Evolutionary conservation across 2,797 vertebrate species (phyloP).

Genomic region (Chanos chanos): DNA sequence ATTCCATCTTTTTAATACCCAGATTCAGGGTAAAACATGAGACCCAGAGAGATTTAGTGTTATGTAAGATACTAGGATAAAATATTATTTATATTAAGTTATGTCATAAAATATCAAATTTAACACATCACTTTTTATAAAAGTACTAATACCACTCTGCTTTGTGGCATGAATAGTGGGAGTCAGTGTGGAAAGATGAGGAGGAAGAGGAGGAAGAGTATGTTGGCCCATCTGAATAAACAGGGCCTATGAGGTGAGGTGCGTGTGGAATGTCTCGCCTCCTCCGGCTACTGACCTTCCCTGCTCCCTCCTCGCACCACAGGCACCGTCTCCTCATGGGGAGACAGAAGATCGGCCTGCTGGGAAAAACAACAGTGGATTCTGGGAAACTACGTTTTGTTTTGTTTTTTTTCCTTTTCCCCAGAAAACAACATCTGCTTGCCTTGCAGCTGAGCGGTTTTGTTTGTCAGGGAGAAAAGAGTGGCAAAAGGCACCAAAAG

Average conservation of each 20-base stretch:
- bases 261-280: constrained; percentile 26
- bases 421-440: constrained; percentile 41
- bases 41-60: too few relatives aligned
- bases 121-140: too few relatives aligned
- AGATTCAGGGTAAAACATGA: too few relatives aligned
- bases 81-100: too few relatives aligned
- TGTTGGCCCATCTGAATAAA: constrained; percentile 43
- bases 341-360: constrained; percentile 42
- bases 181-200: neutral
- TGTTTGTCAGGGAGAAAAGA: constrained; percentile 21
- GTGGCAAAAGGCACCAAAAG: constrained; percentile 2
- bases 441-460: constrained; percentile 30
- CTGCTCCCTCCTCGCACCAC: constrained; percentile 17
- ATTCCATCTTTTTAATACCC: too few relatives aligned
- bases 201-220: neutral
- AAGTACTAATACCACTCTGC: neutral
- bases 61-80: too few relatives aligned
- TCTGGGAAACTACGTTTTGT: constrained; percentile 57
- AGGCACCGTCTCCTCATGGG: constrained; percentile 23
- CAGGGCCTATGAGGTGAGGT: constrained; percentile 15
- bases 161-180: neutral
- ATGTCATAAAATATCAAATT: too few relatives aligned
- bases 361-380: constrained; percentile 65
- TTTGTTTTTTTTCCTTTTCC: constrained; percentile 26
- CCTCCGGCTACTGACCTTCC: constrained; percentile 13